phyloP scores from a whole-genome alignment of 2,888 invertebrate genomes.

The Candidula unifasciata region DNA sequence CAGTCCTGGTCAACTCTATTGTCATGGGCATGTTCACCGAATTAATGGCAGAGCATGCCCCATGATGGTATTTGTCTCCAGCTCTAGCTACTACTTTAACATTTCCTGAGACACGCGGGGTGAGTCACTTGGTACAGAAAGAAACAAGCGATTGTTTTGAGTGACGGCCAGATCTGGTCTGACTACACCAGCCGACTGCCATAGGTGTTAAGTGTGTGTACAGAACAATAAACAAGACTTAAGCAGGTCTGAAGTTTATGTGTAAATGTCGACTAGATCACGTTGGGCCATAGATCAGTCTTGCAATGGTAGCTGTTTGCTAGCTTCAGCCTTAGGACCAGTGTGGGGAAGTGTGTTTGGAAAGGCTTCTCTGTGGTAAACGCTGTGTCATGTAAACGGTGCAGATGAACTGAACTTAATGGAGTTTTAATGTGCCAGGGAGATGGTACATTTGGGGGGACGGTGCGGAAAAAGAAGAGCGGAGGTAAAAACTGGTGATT shows the following conservation, averaged over 20 bases:
- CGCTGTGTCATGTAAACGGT: too few species aligned
- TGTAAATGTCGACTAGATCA: background rate
- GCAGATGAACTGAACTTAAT: background rate
- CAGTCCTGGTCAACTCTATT: too few species aligned
- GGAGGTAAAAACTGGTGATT: conserved; percentile 10
- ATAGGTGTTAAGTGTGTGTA: conserved; percentile 21
- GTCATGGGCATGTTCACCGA: too few species aligned
- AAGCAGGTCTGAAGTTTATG: conserved; percentile 33
- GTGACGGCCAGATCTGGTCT: conserved; percentile 11
- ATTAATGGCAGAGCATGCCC: too few species aligned
- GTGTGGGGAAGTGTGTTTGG: background rate
- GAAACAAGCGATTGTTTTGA: background rate
- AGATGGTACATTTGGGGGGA: background rate
- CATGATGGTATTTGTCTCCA: too few species aligned
- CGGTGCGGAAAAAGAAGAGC: background rate
- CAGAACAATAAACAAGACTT: conserved; percentile 40
- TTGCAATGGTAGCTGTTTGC: background rate
- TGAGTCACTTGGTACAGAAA: too few species aligned
- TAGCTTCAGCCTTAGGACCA: background rate
- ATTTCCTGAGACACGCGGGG: too few species aligned
- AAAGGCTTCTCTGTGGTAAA: too few species aligned
- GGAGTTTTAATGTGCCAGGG: conserved; percentile 14
- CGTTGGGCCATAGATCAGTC: background rate
- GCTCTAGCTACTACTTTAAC: too few species aligned
- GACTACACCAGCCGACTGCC: conserved; percentile 18